A percentile compares a stretch with the other conserved stretches of the same genome.
phyloP scores from a whole-genome alignment of 2,888 invertebrate genomes.

The Caenorhabditis sp. region DNA sequence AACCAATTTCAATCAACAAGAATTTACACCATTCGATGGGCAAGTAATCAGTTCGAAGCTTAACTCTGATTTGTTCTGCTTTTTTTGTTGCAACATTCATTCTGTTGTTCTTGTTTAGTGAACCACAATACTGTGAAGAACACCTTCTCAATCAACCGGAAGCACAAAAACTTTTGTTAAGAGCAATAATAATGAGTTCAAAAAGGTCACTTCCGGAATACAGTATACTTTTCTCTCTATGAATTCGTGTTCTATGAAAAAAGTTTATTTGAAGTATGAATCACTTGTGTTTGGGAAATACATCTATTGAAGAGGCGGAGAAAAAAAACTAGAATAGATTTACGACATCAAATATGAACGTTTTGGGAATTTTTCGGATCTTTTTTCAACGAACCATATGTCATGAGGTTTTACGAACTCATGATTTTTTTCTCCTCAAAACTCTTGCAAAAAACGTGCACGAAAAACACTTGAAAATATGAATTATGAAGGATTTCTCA shows the following conservation, averaged over 20 bases:
- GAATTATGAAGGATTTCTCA: too few relatives aligned
- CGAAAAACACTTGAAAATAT: too few relatives aligned
- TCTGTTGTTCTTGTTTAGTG: too few relatives aligned
- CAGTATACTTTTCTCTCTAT: background rate
- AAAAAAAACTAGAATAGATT: background rate
- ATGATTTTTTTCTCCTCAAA: background rate
- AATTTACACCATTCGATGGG: background rate
- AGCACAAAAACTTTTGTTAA: too few relatives aligned
- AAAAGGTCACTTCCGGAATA: background rate
- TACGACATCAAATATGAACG: background rate
- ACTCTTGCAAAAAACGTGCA: background rate
- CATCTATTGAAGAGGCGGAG: background rate
- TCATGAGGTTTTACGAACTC: background rate
- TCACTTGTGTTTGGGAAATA: background rate
- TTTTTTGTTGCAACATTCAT: background rate
- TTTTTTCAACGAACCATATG: background rate
- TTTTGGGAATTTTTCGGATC: background rate
- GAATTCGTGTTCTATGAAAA: too few relatives aligned
- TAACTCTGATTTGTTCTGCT: background rate
- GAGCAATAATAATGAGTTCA: too few relatives aligned
- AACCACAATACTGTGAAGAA: too few relatives aligned
- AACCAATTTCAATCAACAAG: background rate
- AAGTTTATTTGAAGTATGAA: too few relatives aligned
- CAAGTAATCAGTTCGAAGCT: too few relatives aligned
- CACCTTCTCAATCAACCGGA: too few relatives aligned